Percentiles rank a stretch among this genome's conserved stretches.
Evolutionary conservation across 2,113 vertebrate genomes (phyloP).

Genomic region (Chloropsis hardwickii): DNA sequence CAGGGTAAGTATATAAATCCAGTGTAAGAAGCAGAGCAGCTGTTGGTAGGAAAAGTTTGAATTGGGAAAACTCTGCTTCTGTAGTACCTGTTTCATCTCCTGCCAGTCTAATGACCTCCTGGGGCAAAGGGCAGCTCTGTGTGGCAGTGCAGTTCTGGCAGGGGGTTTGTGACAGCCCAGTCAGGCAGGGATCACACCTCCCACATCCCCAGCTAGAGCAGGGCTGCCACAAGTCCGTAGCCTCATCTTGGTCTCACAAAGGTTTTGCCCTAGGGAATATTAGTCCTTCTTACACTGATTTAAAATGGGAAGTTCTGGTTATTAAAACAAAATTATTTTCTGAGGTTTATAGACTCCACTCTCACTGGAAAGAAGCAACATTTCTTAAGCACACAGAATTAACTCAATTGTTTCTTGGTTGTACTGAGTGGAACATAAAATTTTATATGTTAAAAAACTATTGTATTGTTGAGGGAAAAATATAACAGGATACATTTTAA

Average conservation of each 20-base stretch:
- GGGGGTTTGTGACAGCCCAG: background rate
- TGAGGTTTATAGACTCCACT: background rate
- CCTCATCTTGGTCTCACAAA: background rate
- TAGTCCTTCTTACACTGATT: background rate
- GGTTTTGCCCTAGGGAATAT: background rate
- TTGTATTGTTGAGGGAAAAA: background rate
- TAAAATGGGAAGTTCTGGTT: background rate
- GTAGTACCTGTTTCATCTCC: background rate
- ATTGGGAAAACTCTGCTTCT: background rate
- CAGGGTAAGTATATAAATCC: background rate
- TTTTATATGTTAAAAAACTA: background rate
- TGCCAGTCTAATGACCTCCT: background rate
- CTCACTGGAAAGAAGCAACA: background rate
- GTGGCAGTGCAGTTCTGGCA: background rate
- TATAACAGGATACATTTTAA: background rate
- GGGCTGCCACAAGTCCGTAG: background rate
- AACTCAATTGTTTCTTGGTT: background rate
- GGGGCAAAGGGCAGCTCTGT: background rate
- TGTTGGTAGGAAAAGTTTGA: background rate
- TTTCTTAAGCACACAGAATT: background rate
- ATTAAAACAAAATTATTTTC: background rate
- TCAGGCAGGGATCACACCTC: background rate
- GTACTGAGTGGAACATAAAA: background rate
- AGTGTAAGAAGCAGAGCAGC: background rate
- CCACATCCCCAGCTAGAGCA: background rate